phyloP scores from a whole-genome alignment of 2,113 vertebrate genomes.

The Sinocyclocheilus anophthalmus region DNA sequence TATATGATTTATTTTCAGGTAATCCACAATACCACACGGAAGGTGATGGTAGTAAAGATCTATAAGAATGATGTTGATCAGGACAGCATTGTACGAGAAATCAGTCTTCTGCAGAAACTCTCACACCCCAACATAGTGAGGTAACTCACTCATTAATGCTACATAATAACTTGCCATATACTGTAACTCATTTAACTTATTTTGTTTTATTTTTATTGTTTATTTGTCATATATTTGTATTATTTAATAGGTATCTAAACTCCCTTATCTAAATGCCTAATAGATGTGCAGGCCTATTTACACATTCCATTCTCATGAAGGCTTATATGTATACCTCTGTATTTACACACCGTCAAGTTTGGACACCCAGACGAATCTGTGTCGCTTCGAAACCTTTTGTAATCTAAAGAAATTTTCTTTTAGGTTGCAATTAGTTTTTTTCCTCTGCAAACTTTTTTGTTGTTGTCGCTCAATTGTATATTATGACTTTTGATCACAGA shows the following conservation, averaged over 20 bases:
- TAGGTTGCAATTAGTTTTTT: too few relatives aligned
- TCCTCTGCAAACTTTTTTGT: neutral
- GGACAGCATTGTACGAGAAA: constrained; percentile 87
- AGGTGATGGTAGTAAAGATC: constrained; percentile 90
- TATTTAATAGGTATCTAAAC: too few relatives aligned
- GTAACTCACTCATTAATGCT: constrained; percentile 59
- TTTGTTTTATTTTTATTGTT: neutral
- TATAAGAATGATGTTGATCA: constrained; percentile 89
- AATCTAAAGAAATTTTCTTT: too few relatives aligned
- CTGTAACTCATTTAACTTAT: neutral
- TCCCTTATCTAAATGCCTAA: neutral
- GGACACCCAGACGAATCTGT: too few relatives aligned
- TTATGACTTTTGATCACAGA: too few relatives aligned
- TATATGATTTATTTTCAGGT: constrained; percentile 69
- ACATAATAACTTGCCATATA: neutral
- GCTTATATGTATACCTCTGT: too few relatives aligned
- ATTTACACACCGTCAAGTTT: too few relatives aligned
- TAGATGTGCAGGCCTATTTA: too few relatives aligned
- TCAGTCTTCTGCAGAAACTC: constrained; percentile 87
- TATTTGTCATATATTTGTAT: too few relatives aligned
- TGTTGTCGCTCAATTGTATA: too few relatives aligned
- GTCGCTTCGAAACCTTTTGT: too few relatives aligned
- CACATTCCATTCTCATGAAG: too few relatives aligned
- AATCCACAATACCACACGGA: constrained; percentile 73
- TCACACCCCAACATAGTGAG: constrained; percentile 90